Evolutionary conservation across 2,113 vertebrate species (phyloP).

Genomic region (Pomatorhinus ruficollis): DNA sequence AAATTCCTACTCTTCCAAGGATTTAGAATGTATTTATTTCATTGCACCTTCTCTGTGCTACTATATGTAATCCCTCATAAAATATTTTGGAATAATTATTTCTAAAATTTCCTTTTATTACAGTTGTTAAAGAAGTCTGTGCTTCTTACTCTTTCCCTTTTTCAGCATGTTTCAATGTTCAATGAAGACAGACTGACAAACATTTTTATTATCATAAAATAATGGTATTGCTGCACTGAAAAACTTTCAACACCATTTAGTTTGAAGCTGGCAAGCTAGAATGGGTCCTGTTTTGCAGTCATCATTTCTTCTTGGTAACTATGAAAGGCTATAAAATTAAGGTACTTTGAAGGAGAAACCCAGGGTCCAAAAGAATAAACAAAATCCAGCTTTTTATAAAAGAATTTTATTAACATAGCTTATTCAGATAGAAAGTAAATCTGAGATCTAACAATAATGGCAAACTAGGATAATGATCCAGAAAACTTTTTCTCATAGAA

Average conservation of each 20-base stretch:
- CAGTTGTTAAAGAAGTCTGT: neutral
- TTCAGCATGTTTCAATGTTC: neutral
- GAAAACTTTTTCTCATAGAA: neutral
- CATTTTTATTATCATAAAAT: neutral
- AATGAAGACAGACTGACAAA: neutral
- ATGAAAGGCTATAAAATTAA: neutral
- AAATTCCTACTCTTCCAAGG: neutral
- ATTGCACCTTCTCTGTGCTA: neutral
- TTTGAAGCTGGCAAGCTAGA: neutral
- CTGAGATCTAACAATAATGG: neutral
- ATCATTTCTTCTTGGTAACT: neutral
- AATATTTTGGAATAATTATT: neutral
- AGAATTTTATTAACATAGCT: neutral
- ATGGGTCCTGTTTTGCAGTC: neutral
- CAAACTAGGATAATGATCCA: neutral
- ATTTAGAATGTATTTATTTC: neutral
- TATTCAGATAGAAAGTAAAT: neutral
- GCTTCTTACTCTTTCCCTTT: neutral
- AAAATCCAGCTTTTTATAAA: neutral
- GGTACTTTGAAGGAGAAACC: neutral
- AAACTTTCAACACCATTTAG: neutral
- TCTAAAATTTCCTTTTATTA: neutral
- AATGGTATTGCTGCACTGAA: neutral
- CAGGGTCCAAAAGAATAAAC: rapidly evolving
- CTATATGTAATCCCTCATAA: neutral